These are phyloP conservation scores for Bathynomus jamesi DNA, from an alignment of 1,140 invertebrate genomes.

Conservation along the genomic window DNA sequence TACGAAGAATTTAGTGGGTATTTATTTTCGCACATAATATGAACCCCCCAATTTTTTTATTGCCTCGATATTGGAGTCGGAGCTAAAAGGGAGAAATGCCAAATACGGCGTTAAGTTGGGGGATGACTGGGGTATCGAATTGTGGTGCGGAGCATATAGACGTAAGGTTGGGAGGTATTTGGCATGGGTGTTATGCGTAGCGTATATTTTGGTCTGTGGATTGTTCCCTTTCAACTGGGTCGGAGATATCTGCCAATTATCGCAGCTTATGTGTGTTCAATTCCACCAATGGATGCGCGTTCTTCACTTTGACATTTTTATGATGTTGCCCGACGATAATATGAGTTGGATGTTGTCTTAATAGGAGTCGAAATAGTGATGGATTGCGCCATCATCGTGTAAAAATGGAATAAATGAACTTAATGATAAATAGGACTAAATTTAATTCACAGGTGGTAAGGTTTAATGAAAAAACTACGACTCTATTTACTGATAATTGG, in stretches of 20 bases:
- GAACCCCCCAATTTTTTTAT: neutral
- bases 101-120: neutral
- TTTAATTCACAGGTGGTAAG: no score
- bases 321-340: neutral
- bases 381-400: neutral
- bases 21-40: neutral
- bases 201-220: neutral
- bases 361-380: neutral
- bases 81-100: neutral
- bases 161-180: neutral
- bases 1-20: neutral
- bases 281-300: neutral
- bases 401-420: neutral
- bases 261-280: neutral
- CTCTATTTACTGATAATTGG: no score
- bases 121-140: neutral
- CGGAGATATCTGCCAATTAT: neutral
- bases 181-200: neutral
- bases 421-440: no score
- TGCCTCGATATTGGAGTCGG: neutral
- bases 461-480: no score
- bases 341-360: neutral
- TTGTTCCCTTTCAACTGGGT: neutral
- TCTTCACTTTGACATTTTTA: neutral
- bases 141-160: neutral